Conservation (phyloP, 2,797 vertebrate species). For the Psittacula derbiana region DNA sequence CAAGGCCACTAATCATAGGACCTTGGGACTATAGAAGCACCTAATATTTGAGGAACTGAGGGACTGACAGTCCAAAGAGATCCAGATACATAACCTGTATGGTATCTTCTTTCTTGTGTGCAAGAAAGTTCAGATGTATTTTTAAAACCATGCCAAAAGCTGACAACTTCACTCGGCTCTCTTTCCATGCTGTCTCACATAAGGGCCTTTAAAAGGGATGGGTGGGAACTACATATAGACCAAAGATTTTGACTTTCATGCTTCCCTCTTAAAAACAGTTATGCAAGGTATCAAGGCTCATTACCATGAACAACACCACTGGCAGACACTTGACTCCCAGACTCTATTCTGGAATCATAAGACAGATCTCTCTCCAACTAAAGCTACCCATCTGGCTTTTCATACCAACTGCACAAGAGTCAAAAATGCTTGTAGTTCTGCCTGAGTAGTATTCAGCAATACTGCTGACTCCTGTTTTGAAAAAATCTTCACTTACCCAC, state of each 20-base stretch:
- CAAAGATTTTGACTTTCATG: background rate
- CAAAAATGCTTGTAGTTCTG: background rate
- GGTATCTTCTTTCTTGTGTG: background rate
- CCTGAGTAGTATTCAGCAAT: background rate
- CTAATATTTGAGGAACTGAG: background rate
- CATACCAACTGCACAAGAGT: background rate
- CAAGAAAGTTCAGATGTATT: background rate
- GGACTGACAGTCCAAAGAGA: background rate
- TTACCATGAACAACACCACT: background rate
- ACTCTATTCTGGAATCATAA: background rate
- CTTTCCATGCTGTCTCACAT: background rate
- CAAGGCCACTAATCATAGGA: background rate
- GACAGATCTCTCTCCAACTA: background rate
- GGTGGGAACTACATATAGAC: background rate
- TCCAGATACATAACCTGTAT: background rate
- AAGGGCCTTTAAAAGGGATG: background rate
- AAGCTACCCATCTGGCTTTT: background rate
- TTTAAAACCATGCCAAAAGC: background rate
- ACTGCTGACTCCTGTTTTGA: background rate
- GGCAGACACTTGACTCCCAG: background rate
- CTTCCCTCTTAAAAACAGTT: background rate
- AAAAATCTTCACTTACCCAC: background rate
- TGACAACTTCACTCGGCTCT: background rate
- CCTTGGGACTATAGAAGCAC: background rate
- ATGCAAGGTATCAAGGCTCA: background rate